A percentile compares a stretch with the other conserved stretches of the same genome.
phyloP scores from a whole-genome alignment of 37 sponge, comb jelly and placozoan genomes.

The Lycopodina hypogea region DNA sequence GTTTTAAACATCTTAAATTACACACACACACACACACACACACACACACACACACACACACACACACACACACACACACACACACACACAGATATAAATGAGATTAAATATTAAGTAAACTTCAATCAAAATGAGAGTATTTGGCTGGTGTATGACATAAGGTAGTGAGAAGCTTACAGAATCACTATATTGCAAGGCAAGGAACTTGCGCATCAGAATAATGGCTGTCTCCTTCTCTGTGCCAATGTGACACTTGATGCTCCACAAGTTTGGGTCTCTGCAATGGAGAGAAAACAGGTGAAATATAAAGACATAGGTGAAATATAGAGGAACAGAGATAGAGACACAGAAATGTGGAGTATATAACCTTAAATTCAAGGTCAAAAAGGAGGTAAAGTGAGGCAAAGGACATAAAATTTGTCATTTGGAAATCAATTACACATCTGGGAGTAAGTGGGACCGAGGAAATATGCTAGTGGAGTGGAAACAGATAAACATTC shows the following conservation, averaged over 20 bases:
- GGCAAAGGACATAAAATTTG: not conserved
- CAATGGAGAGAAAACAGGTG: not conserved
- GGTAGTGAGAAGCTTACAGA: constrained; percentile 67
- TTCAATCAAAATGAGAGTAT: no score
- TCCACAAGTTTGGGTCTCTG: constrained; percentile 96
- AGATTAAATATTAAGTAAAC: no score
- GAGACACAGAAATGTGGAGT: not conserved
- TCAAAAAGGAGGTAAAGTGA: not conserved
- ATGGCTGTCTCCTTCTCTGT: constrained; percentile 92
- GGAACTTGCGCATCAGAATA: constrained; percentile 88
- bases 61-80: no score
- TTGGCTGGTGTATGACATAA: no score
- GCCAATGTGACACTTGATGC: constrained; percentile 89
- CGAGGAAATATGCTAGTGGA: no score
- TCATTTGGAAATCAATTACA: not conserved
- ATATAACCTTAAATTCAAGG: no score
- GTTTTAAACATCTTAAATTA: no score
- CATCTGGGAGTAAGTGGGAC: not conserved
- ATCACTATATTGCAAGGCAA: constrained; percentile 69
- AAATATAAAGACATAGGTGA: not conserved
- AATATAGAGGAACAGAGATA: not conserved
- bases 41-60: no score
- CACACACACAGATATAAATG: no score
- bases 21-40: no score
- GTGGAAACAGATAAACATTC: no score